These are phyloP conservation scores for Sebastes paucispinis DNA, from an alignment of 2,797 vertebrate genomes.

Conservation along the genomic window DNA sequence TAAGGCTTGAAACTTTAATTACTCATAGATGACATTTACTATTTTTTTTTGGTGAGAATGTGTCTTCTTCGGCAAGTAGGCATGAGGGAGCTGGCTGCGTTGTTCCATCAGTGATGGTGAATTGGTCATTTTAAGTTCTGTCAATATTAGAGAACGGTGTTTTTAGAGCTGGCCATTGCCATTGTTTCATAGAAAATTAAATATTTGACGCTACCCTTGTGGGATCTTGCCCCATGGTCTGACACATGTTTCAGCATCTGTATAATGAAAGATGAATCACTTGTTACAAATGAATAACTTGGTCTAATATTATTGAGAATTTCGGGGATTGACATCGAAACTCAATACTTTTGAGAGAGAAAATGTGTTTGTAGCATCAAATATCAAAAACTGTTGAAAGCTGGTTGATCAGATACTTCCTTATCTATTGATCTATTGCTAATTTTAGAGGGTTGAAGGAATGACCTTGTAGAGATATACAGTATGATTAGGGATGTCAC, in stretches of 20 bases:
- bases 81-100: background rate
- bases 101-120: background rate
- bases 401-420: background rate
- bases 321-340: background rate
- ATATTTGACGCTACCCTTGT: background rate
- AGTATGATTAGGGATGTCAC: background rate
- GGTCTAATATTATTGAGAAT: background rate
- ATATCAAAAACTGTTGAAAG: background rate
- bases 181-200: background rate
- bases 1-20: conserved; percentile 60
- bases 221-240: background rate
- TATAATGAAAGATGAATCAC: background rate
- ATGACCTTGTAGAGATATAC: background rate
- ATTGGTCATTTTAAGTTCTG: background rate
- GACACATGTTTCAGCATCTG: background rate
- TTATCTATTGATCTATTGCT: background rate
- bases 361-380: background rate
- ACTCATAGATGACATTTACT: conserved; percentile 42
- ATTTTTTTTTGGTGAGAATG: conserved; percentile 9
- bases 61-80: background rate
- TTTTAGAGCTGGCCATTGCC: conserved; percentile 7
- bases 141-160: background rate
- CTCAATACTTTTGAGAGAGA: background rate
- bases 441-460: background rate
- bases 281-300: background rate